Evolutionary conservation across 2,888 invertebrate genomes (phyloP).

Genomic region (Amphiduros pacificus): DNA sequence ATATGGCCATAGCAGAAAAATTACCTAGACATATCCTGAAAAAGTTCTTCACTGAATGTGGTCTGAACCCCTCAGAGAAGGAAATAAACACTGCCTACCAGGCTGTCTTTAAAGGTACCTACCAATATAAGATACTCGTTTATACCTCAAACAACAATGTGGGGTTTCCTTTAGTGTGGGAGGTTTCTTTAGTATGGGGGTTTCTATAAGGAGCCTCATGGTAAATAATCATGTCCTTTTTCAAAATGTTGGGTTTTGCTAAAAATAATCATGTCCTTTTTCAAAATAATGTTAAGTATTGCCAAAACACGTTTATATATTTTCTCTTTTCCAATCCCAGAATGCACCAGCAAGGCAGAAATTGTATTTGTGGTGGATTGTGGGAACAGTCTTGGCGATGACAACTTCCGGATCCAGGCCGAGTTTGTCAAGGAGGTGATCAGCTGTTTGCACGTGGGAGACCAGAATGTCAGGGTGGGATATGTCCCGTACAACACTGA

Average conservation of each 20-base stretch:
- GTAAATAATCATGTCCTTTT: too few relatives aligned
- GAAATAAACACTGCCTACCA: slow-evolving; percentile 41
- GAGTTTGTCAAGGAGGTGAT: slow-evolving; percentile 15
- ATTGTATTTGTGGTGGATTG: slow-evolving; percentile 12
- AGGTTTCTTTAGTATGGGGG: too few relatives aligned
- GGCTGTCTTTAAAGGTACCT: slow-evolving; percentile 44
- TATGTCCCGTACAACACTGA: slow-evolving; percentile 22
- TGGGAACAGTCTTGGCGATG: slow-evolving; percentile 1
- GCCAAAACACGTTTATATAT: too few relatives aligned
- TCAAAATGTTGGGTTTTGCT: too few relatives aligned
- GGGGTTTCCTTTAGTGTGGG: too few relatives aligned
- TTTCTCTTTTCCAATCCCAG: not conserved
- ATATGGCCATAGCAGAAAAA: slow-evolving; percentile 9
- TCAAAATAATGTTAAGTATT: too few relatives aligned
- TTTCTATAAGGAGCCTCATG: too few relatives aligned
- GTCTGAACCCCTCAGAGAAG: slow-evolving; percentile 41
- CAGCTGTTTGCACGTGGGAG: slow-evolving; percentile 8
- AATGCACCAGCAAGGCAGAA: slow-evolving; percentile 10
- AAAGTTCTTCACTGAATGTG: slow-evolving; percentile 40
- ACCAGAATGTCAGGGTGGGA: slow-evolving; percentile 12
- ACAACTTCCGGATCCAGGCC: slow-evolving; percentile 9
- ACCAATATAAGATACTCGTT: too few relatives aligned
- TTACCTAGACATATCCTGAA: slow-evolving; percentile 26
- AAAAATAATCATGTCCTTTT: too few relatives aligned
- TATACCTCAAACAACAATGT: too few relatives aligned